Base-by-base conservation (phyloP, 2,797 vertebrate genomes). In the Galagoides demidoff region DNA sequence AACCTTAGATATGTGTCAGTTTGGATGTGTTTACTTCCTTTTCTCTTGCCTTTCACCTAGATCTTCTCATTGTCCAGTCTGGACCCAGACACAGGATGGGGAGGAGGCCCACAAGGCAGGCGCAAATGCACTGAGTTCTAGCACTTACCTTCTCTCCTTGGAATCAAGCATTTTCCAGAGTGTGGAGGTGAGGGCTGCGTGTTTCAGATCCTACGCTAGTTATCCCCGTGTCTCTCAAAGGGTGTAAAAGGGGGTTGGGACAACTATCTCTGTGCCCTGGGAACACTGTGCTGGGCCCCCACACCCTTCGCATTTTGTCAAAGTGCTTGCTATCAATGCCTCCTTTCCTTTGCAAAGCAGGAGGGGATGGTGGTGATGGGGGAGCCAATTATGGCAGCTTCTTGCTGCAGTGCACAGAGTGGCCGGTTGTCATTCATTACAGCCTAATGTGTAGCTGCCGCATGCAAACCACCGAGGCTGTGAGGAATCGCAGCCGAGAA, bases 391-490 rank as follows among this genome's bases (percentile, higher is more conserved):
- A 94, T 14, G 70, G 83, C 84, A 90, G 92, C 89, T 86, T 89
- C 89, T 92, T 2, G 0, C 89, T 55, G 86, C 86, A 61, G 92
- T 61, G 89, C 1, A 2, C 86, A 89, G 74, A 89, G 83, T 76
- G 89, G 68, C 96, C 76, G 89, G 89, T 61, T 95, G 92, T 91
- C 96, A 95, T 96, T 96, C 92, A 90, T 94, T 93, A 82, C 70
- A 14, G 27, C 92, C 82, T 88, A 59, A 96, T 88, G 88, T 63
- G 93, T 37, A 92, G 85, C 96, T 63, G 91, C 78, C 94, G 59
- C 92, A 71, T 78, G 88, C 90, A 89, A 82, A 92, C 95, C 57
- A 68, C 45, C 49, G 78, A 43, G 89, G 49, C 78, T 86, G 81
- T 27, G 76, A 97, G 89, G 76, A 13, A 73, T 90, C 31, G 14